Base-by-base conservation (phyloP, 2,888 invertebrate genomes). In the Drosophila tripunctata region DNA sequence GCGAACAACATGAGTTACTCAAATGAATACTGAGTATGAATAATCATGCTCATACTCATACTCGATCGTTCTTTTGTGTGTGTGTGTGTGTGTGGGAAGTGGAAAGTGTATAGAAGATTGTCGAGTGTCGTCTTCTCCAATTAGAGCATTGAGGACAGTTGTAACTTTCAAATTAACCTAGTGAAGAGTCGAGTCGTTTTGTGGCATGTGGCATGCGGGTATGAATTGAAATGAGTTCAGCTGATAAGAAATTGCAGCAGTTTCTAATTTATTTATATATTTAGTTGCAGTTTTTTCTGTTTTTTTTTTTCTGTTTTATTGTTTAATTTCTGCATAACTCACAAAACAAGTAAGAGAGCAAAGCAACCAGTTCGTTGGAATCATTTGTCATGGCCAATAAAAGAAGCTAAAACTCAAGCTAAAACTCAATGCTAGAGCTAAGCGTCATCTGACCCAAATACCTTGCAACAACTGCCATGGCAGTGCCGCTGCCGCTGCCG, bases 391-490 rank as follows among this genome's bases (percentile, higher is more conserved):
- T 74, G 78, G 81, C 64, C 69, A 73, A 58, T 57, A 36, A 31
- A 57, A 61, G 35, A 7, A 36, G 35, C 35, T 10, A 17, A 35
- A 35, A 7, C 35, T 35, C 14, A 35, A 35, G 35, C 17, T 17
- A 35, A 36, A 36, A 22, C 45, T 33, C 10, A 27, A 10, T 10
- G 10, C 10, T 3, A 27, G 3, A 27, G 27, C 27, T n/a, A 14
- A 45, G 21, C 45, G 31, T 36, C 48, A 50, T 24, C 48, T 88
- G 88, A 87, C 88, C 88, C 78, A 88, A 86, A 88, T 88, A 87
- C 76, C 86, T 84, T 35, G 40, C 50, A 30, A 38, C 45, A 27
- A 40, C 38, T 45, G 44, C 40, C 19, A 19, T 30, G n/a, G n/a
- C n/a, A n/a, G n/a, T n/a, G 14, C 22, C 41, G 24, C 41, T 41